Percentiles rank a stretch among this genome's conserved stretches.
phyloP scores from a whole-genome alignment of 2,888 invertebrate species.

The Teleogryllus oceanicus region DNA sequence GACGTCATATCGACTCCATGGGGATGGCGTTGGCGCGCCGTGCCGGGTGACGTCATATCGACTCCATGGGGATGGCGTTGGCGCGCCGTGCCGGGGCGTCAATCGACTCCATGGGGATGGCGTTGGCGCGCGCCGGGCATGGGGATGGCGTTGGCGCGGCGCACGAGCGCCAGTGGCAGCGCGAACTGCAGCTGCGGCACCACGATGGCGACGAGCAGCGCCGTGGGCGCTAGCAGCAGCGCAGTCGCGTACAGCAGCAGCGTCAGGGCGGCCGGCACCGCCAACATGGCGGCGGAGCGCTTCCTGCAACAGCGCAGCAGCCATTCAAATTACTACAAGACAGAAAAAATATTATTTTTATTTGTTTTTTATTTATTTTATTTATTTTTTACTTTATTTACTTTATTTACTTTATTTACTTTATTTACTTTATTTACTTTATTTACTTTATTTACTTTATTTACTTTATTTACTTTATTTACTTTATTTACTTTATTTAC shows the following conservation, averaged over 20 bases:
- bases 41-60: neutral
- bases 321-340: no score
- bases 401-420: no score
- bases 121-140: no score
- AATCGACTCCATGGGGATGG: neutral
- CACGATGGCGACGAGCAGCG: neutral
- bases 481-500: no score
- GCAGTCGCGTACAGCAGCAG: neutral
- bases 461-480: no score
- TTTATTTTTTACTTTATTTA: no score
- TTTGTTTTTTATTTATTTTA: no score
- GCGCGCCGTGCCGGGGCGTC: neutral
- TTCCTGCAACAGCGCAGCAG: no score
- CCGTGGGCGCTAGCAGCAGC: neutral
- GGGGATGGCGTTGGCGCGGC: neutral
- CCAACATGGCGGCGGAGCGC: neutral
- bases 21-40: neutral
- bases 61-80: neutral
- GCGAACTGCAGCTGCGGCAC: neutral
- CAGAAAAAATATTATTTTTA: no score
- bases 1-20: neutral
- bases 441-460: no score
- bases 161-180: neutral
- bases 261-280: neutral
- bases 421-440: no score